Percentiles rank a stretch among this genome's conserved stretches.
Conservation (phyloP, 30 jellyfish, hydroid and myxozoan genomes). For the Aurelia coerulea region DNA sequence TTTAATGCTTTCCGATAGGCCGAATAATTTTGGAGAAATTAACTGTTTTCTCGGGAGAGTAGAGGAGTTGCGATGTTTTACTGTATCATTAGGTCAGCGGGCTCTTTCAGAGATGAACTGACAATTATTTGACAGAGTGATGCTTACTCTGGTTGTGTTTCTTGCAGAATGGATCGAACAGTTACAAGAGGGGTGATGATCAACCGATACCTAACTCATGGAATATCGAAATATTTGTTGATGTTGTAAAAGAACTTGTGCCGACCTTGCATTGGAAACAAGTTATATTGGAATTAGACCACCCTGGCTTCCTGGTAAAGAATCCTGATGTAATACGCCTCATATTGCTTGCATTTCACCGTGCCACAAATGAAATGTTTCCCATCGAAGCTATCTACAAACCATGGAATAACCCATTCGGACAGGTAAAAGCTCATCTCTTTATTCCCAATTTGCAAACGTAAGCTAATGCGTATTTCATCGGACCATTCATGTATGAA, state of each 20-base stretch:
- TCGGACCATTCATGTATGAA: no score
- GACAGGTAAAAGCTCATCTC: constrained; percentile 79
- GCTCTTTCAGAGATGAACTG: no score
- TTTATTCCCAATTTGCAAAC: background rate
- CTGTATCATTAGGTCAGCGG: no score
- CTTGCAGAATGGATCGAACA: constrained; percentile 35
- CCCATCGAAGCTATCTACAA: constrained; percentile 88
- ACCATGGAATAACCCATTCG: constrained; percentile 85
- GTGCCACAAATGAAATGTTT: constrained; percentile 79
- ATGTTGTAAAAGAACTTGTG: constrained; percentile 69
- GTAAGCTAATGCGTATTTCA: no score
- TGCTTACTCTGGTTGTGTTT: no score
- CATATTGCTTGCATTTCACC: constrained; percentile 70
- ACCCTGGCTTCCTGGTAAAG: constrained; percentile 82
- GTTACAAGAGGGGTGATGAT: constrained; percentile 64
- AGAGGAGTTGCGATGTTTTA: no score
- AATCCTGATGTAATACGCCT: constrained; percentile 81
- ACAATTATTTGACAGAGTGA: no score
- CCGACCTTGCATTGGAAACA: constrained; percentile 88
- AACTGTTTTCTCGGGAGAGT: no score
- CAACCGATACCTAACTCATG: constrained; percentile 68
- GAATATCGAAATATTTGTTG: constrained; percentile 91
- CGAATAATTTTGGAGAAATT: no score
- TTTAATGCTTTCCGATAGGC: no score
- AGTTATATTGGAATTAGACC: constrained; percentile 84